Conservation (phyloP, 2,113 vertebrate species). For the Oncorhynchus nerka region DNA sequence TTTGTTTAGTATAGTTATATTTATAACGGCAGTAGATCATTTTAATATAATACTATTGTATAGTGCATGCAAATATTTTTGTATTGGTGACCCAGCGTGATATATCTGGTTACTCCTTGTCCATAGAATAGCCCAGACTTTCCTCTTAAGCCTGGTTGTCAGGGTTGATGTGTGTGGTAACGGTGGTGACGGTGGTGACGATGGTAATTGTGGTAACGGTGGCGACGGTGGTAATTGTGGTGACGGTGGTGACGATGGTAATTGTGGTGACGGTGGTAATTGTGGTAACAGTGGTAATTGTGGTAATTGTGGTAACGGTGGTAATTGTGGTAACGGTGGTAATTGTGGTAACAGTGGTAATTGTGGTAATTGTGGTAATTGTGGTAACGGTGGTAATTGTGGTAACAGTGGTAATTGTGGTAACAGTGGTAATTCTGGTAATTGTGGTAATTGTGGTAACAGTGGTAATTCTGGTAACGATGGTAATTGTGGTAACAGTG, state of each 20-base stretch:
- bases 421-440: fast-evolving
- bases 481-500: too few relatives aligned
- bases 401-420: not conserved
- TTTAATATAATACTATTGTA: too few relatives aligned
- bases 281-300: fast-evolving
- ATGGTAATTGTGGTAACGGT: too few relatives aligned
- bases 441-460: fast-evolving
- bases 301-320: fast-evolving
- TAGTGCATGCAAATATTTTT: too few relatives aligned
- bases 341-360: too few relatives aligned
- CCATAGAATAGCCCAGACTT: not conserved
- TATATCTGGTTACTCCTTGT: not conserved
- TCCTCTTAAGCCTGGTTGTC: slow-evolving; percentile 13
- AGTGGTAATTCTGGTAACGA: too few relatives aligned
- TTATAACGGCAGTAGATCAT: too few relatives aligned
- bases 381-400: not conserved
- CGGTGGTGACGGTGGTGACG: too few relatives aligned
- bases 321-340: too few relatives aligned
- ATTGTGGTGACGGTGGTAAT: fast-evolving
- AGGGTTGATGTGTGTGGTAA: slow-evolving; percentile 35
- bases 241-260: slow-evolving; percentile 28
- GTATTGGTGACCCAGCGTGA: too few relatives aligned
- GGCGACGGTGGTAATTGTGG: fast-evolving
- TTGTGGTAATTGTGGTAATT: not conserved
- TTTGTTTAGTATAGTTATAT: too few relatives aligned